Conservation (phyloP, 2,797 vertebrate species). For the Crenichthys baileyi region DNA sequence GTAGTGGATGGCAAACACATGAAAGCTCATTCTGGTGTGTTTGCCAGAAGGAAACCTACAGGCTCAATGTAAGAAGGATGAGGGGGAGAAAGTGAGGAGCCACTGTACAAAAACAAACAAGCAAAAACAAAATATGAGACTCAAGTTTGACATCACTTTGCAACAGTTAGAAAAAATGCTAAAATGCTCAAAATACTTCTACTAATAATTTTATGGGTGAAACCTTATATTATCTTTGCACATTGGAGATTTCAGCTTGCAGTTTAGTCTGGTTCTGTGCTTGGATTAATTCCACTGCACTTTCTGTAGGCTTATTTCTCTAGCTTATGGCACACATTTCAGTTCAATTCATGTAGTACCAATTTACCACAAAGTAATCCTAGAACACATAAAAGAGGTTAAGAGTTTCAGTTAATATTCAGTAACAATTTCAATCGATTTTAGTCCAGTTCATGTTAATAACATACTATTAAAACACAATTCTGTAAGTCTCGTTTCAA, state of each 20-base stretch:
- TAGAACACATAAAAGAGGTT: not conserved
- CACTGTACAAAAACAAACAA: not conserved
- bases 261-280: not conserved
- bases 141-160: not conserved
- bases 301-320: not conserved
- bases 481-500: not conserved
- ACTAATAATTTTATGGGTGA: not conserved
- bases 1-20: not conserved
- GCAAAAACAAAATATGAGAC: not conserved
- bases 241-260: not conserved
- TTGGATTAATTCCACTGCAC: not conserved
- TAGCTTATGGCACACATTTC: not conserved
- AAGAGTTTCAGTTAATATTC: not conserved
- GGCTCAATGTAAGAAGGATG: not conserved
- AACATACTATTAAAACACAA: not conserved
- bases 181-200: not conserved
- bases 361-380: not conserved
- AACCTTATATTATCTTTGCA: not conserved
- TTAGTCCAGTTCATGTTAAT: not conserved
- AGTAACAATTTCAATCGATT: not conserved
- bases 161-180: not conserved
- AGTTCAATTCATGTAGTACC: not conserved
- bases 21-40: slow-evolving; percentile 3
- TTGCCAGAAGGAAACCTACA: not conserved
- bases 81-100: slow-evolving; percentile 1